These are phyloP conservation scores for Akabosia matsudoensis DNA, from an alignment of 1,140 invertebrate genomes.

Conservation along the genomic window DNA sequence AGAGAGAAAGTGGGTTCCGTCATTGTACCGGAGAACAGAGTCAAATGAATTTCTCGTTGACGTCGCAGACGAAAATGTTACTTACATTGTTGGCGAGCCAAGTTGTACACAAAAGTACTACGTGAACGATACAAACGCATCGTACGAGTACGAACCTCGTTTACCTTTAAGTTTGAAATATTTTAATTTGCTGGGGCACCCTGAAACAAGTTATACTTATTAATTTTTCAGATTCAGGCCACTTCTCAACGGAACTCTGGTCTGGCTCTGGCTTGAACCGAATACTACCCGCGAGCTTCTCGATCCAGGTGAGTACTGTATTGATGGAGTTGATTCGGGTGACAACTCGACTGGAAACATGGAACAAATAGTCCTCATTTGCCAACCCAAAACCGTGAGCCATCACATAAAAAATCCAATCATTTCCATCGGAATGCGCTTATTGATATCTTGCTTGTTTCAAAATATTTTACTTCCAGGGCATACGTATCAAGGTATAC, in stretches of 20 bases:
- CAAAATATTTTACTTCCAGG: background rate
- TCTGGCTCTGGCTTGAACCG: background rate
- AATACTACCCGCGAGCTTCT: background rate
- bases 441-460: background rate
- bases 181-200: background rate
- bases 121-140: background rate
- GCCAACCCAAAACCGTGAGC: background rate
- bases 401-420: background rate
- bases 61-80: background rate
- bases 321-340: background rate
- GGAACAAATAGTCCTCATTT: slow-evolving; percentile 5
- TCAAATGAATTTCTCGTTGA: background rate
- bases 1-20: background rate
- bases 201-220: background rate
- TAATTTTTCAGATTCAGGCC: background rate
- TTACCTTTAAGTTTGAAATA: background rate
- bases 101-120: background rate
- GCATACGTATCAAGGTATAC: background rate
- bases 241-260: background rate
- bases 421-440: background rate
- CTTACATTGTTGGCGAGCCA: background rate
- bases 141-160: background rate
- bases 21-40: background rate
- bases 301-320: background rate
- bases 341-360: background rate